These are phyloP conservation scores for Andrena bucephala DNA, from an alignment of 2,888 invertebrate species.

Conservation along the genomic window DNA sequence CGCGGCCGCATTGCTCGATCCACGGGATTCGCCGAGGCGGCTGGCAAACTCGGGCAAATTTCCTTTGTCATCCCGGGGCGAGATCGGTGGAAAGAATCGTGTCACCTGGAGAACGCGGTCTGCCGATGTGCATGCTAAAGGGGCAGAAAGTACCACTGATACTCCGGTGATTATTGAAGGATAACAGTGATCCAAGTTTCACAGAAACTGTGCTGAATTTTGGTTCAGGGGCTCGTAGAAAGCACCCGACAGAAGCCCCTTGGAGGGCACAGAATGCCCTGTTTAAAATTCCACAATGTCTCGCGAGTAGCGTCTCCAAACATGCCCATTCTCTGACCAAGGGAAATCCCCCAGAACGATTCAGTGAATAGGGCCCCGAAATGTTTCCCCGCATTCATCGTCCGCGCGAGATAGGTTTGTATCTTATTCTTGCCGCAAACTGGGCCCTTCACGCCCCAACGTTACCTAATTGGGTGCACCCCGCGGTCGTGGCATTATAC, in stretches of 20 bases:
- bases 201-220: neutral
- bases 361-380: constrained; percentile 30
- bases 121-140: neutral
- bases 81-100: constrained; percentile 62
- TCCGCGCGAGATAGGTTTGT: constrained; percentile 75
- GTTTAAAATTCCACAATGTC: constrained; percentile 33
- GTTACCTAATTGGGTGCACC: constrained; percentile 84
- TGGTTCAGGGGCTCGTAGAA: neutral
- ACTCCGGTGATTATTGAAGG: neutral
- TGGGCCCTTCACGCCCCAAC: constrained; percentile 75
- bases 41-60: constrained; percentile 53
- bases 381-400: constrained; percentile 57
- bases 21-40: constrained; percentile 34
- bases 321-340: constrained; percentile 16
- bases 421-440: constrained; percentile 73
- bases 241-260: neutral
- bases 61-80: constrained; percentile 48
- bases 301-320: constrained; percentile 17
- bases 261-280: neutral
- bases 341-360: constrained; percentile 37
- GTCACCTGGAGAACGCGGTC: constrained; percentile 32
- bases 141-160: neutral
- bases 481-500: constrained; percentile 83
- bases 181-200: neutral
- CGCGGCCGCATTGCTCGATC: constrained; percentile 43